Percentiles rank a stretch among this genome's conserved stretches.
Conservation (phyloP, 1,140 invertebrate species). For the Varroa destructor region DNA sequence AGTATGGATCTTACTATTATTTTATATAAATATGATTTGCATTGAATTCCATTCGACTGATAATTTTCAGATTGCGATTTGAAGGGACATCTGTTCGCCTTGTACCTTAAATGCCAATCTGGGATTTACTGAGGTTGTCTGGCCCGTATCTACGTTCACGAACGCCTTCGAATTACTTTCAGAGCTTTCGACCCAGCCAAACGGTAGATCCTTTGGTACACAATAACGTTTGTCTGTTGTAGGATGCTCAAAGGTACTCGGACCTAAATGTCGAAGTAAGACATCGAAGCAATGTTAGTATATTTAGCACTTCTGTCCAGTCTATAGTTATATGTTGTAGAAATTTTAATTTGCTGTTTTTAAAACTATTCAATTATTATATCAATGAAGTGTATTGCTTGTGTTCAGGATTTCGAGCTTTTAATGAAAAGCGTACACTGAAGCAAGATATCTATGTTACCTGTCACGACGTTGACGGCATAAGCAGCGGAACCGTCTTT, state of each 20-base stretch:
- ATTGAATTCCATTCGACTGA: no score
- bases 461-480: constrained; percentile 42
- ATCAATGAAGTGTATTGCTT: not conserved
- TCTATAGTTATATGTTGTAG: no score
- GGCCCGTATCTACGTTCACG: constrained; percentile 39
- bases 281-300: no score
- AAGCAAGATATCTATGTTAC: constrained; percentile 1
- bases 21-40: no score
- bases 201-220: constrained; percentile 27
- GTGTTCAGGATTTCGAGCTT: constrained; percentile 4
- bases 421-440: not conserved
- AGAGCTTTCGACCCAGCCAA: constrained; percentile 20
- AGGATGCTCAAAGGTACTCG: constrained; percentile 26
- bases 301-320: not conserved
- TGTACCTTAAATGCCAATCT: constrained; percentile 78
- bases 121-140: constrained; percentile 67
- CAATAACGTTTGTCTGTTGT: constrained; percentile 49
- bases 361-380: constrained; percentile 18
- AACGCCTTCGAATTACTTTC: not conserved
- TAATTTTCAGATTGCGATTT: no score
- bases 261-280: not conserved
- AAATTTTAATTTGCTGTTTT: not conserved
- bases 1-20: no score
- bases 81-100: constrained; percentile 48
- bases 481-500: constrained; percentile 56